phyloP scores from a whole-genome alignment of 2,797 vertebrate genomes.

The Sus cebifrons region DNA sequence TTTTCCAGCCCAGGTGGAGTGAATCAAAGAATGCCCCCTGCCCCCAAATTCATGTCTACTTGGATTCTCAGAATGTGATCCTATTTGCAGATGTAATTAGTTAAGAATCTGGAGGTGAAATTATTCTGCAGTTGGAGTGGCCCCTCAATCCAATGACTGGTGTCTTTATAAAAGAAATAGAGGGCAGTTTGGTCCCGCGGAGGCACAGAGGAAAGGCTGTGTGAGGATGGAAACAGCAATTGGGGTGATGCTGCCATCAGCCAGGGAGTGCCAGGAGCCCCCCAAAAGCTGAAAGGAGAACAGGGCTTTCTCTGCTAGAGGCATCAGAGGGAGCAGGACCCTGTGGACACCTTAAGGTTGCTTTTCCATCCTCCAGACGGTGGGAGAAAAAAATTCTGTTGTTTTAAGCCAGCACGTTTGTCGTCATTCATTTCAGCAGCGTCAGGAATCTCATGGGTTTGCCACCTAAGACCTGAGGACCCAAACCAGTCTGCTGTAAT shows the following conservation, averaged over 20 bases:
- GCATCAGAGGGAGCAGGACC: fast-evolving
- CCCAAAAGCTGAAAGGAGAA: background rate
- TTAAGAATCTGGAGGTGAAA: background rate
- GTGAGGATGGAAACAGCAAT: background rate
- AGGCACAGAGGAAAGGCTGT: background rate
- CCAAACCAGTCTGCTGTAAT: background rate
- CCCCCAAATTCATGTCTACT: no score
- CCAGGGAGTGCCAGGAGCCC: background rate
- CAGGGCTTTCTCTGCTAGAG: no score
- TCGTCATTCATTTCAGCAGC: background rate
- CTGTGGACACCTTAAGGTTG: fast-evolving
- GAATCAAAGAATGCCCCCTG: background rate
- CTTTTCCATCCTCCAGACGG: background rate
- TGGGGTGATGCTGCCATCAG: background rate
- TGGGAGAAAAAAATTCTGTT: background rate
- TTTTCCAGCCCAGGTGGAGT: background rate
- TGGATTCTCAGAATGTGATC: background rate
- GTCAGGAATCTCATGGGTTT: background rate
- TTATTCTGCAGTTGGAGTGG: background rate
- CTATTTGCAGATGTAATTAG: background rate
- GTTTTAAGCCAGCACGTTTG: background rate
- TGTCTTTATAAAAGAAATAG: background rate
- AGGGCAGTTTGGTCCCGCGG: no score
- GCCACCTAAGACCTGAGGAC: background rate
- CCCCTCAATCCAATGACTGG: no score